phyloP scores from a whole-genome alignment of 2,888 invertebrate genomes.

The Drosophila vallismaia region DNA sequence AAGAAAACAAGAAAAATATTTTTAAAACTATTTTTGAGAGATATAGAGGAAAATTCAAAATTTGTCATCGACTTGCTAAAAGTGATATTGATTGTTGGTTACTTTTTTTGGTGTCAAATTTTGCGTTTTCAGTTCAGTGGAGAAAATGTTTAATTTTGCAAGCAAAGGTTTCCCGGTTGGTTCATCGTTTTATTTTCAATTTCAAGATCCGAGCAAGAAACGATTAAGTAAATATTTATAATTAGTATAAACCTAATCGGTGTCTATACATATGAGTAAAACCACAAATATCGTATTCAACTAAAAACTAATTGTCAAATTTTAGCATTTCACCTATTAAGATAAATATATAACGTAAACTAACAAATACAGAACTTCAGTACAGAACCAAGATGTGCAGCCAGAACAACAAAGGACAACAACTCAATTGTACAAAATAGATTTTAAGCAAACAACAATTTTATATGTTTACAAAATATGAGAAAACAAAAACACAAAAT shows the following conservation, averaged over 20 bases:
- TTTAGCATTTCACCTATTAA: slow-evolving; percentile 66
- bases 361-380: slow-evolving; percentile 16
- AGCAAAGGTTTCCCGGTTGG: slow-evolving; percentile 37
- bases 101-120: slow-evolving; percentile 60
- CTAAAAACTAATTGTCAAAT: slow-evolving; percentile 65
- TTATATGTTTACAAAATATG: slow-evolving; percentile 54
- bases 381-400: slow-evolving; percentile 57
- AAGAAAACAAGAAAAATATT: slow-evolving; percentile 58
- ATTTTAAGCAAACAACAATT: slow-evolving; percentile 65
- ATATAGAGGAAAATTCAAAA: slow-evolving; percentile 59
- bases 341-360: slow-evolving; percentile 42
- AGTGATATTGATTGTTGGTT: slow-evolving; percentile 73
- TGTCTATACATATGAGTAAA: slow-evolving; percentile 34
- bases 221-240: slow-evolving; percentile 9
- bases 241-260: slow-evolving; percentile 37
- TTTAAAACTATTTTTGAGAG: slow-evolving; percentile 56
- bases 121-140: slow-evolving; percentile 40
- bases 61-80: slow-evolving; percentile 73
- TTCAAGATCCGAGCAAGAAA: slow-evolving; percentile 1
- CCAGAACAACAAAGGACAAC: slow-evolving; percentile 71
- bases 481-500: slow-evolving; percentile 30
- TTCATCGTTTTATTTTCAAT: slow-evolving; percentile 21
- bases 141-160: slow-evolving; percentile 21
- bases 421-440: slow-evolving; percentile 80
- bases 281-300: slow-evolving; percentile 53